A percentile compares a stretch with the other conserved stretches of the same genome.
Conservation (phyloP, 2,888 invertebrate species). For the Drosophila maculinotata region DNA sequence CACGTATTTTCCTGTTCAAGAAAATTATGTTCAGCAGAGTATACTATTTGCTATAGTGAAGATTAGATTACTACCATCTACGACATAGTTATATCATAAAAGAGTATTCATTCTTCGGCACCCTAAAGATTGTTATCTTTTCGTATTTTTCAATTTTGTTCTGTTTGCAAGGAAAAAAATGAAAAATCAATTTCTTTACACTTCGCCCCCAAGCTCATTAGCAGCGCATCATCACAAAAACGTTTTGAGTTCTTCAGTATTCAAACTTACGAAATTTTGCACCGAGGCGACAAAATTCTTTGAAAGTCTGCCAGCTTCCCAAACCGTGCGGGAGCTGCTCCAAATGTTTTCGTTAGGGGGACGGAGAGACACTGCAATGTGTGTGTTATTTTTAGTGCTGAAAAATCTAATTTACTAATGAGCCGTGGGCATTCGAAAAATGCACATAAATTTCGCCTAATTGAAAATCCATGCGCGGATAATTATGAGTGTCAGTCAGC, state of each 20-base stretch:
- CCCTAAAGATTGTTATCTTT: background rate
- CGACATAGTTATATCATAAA: background rate
- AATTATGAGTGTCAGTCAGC: constrained; percentile 70
- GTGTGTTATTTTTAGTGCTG: constrained; percentile 67
- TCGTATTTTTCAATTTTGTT: constrained; percentile 11
- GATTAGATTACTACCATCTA: no score
- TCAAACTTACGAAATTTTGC: constrained; percentile 74
- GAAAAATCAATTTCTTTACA: constrained; percentile 74
- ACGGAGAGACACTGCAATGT: constrained; percentile 15
- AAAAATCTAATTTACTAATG: constrained; percentile 75
- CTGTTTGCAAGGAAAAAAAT: constrained; percentile 57
- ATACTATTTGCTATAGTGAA: background rate
- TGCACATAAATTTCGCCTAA: constrained; percentile 79
- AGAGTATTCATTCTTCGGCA: constrained; percentile 35
- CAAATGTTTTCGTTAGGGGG: constrained; percentile 1
- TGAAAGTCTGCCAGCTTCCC: constrained; percentile 48
- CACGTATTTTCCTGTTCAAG: no score
- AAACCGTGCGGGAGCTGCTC: constrained; percentile 19
- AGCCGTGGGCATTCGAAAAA: constrained; percentile 75
- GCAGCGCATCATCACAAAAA: constrained; percentile 49
- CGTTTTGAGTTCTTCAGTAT: constrained; percentile 30
- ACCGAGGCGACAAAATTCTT: constrained; percentile 73
- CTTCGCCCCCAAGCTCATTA: constrained; percentile 62
- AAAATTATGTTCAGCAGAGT: no score
- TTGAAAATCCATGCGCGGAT: constrained; percentile 77